Conservation (phyloP, 2,888 invertebrate species). For the Pammene aurita region DNA sequence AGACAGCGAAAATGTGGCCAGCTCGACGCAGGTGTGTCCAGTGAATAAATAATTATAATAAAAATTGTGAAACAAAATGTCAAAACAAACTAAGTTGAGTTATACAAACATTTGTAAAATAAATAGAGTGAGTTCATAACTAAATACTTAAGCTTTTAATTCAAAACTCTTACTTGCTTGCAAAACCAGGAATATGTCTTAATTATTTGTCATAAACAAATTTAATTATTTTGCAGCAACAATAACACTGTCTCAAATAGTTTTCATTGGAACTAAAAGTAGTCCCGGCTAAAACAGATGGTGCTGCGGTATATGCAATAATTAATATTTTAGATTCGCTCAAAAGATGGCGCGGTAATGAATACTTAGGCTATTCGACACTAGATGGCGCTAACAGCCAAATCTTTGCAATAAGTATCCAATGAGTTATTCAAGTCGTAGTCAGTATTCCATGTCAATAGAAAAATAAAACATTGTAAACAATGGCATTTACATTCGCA, state of each 20-base stretch:
- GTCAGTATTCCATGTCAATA: too few relatives aligned
- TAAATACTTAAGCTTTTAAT: neutral
- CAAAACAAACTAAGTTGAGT: slow-evolving; percentile 38
- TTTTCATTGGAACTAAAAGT: neutral
- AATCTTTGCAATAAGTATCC: too few relatives aligned
- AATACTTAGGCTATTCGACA: slow-evolving; percentile 3
- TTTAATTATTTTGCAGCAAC: neutral
- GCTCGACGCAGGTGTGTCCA: slow-evolving; percentile 66
- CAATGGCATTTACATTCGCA: too few relatives aligned
- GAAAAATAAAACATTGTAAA: too few relatives aligned
- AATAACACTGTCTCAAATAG: slow-evolving; percentile 18
- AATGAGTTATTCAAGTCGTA: too few relatives aligned
- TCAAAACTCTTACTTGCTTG: neutral
- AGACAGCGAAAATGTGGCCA: slow-evolving; percentile 81
- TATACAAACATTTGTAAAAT: neutral
- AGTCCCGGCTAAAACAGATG: neutral
- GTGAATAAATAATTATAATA: slow-evolving; percentile 66
- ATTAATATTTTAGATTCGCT: neutral
- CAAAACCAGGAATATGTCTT: neutral
- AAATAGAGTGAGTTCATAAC: neutral
- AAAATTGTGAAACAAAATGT: slow-evolving; percentile 35
- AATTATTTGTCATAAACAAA: neutral
- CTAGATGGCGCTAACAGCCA: slow-evolving; percentile 1
- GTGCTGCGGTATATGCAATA: neutral
- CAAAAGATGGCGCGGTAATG: slow-evolving; percentile 7